Evolutionary conservation across 1,140 invertebrate species (phyloP).

Genomic region (Zaprionus ghesquierei): DNA sequence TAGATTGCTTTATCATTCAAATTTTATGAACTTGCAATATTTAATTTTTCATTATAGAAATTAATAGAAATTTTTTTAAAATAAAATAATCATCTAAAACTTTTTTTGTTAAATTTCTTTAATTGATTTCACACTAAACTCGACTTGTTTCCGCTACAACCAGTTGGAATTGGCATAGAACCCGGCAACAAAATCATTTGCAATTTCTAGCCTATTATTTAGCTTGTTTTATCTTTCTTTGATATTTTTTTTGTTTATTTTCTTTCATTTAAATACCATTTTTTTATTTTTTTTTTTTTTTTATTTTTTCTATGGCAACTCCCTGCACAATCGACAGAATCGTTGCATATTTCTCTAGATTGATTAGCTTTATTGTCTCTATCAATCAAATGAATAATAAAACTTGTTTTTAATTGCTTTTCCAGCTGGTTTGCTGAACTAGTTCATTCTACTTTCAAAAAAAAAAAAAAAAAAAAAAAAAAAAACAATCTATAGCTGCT

Average conservation of each 20-base stretch:
- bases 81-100: no score
- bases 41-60: no score
- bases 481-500: background rate
- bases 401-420: conserved; percentile 32
- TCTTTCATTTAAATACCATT: background rate
- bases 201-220: background rate
- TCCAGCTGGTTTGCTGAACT: conserved; percentile 36
- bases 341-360: conserved; percentile 25
- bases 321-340: background rate
- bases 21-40: no score
- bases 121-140: background rate
- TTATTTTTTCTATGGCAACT: background rate
- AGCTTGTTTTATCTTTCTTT: background rate
- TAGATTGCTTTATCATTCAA: no score
- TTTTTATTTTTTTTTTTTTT: background rate
- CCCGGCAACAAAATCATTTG: background rate
- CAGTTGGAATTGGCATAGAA: background rate
- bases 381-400: conserved; percentile 40
- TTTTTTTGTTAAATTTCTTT: no score
- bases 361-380: conserved; percentile 35
- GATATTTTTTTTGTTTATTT: background rate
- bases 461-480: background rate
- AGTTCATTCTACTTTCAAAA: conserved; percentile 45
- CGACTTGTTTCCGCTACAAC: background rate
- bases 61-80: no score